Conservation (phyloP, 2,888 invertebrate species). For the Chironomus riparius region DNA sequence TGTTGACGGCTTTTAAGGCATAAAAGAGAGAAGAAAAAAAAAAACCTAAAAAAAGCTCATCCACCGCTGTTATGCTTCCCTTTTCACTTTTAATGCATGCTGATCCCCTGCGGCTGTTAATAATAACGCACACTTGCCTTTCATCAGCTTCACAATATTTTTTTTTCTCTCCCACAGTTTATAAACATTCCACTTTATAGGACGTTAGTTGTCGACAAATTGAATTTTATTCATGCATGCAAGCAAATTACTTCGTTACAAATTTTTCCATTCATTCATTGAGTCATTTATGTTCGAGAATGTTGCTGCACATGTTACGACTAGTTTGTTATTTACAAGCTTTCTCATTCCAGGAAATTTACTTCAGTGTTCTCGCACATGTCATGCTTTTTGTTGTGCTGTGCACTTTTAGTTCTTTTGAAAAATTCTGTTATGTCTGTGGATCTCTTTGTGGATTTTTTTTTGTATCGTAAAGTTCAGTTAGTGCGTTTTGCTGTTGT, state of each 20-base stretch:
- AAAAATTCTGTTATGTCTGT: too few relatives aligned
- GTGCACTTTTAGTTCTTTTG: too few relatives aligned
- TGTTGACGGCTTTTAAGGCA: neutral
- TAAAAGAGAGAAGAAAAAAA: neutral
- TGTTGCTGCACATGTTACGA: neutral
- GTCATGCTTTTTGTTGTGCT: too few relatives aligned
- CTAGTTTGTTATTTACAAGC: neutral
- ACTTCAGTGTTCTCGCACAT: too few relatives aligned
- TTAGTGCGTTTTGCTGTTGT: too few relatives aligned
- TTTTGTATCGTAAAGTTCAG: too few relatives aligned
- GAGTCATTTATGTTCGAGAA: neutral
- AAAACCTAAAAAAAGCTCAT: neutral
- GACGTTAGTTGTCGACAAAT: neutral
- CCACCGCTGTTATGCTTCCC: neutral
- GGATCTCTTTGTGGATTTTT: too few relatives aligned
- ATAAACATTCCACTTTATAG: too few relatives aligned
- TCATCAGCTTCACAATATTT: neutral
- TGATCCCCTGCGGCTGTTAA: neutral
- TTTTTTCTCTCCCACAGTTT: too few relatives aligned
- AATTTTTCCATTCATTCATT: neutral
- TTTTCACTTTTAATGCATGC: neutral
- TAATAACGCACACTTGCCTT: neutral
- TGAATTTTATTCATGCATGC: constrained; percentile 19
- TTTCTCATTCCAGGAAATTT: neutral
- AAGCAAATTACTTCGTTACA: constrained; percentile 7